Evolutionary conservation across 2,113 vertebrate genomes (phyloP).

Genomic region (Rhombomys opimus): DNA sequence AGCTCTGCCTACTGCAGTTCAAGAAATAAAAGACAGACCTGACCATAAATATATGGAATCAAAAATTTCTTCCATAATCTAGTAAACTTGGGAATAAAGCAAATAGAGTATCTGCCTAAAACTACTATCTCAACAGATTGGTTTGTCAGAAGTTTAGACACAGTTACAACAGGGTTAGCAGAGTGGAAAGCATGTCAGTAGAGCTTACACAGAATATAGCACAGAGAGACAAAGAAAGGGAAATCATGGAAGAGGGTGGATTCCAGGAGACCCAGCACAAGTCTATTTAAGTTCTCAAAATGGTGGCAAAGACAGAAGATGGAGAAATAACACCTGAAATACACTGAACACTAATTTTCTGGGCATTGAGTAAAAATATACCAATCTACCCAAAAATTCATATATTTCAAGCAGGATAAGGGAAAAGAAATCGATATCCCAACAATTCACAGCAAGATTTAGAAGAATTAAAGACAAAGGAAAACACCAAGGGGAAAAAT

Average conservation of each 20-base stretch:
- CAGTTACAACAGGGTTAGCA: not conserved
- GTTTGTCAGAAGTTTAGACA: constrained; percentile 26
- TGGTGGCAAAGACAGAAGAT: not conserved
- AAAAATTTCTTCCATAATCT: not conserved
- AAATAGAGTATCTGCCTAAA: constrained; percentile 32
- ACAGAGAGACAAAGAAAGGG: not conserved
- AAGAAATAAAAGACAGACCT: constrained; percentile 17
- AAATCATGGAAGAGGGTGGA: not conserved
- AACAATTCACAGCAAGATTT: not conserved
- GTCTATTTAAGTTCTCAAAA: constrained; percentile 13
- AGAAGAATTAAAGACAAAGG: constrained; percentile 44
- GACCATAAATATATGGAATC: not conserved
- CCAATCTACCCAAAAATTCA: not conserved
- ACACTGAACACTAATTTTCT: not conserved
- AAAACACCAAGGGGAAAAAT: not conserved
- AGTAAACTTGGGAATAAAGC: not conserved
- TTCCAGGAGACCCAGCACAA: not conserved
- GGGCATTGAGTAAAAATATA: not conserved
- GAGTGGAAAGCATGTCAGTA: constrained; percentile 31
- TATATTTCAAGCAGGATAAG: constrained; percentile 15
- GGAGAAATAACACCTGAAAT: not conserved
- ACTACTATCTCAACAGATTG: constrained; percentile 5
- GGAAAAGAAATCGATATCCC: constrained; percentile 35
- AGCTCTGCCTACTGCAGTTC: not conserved
- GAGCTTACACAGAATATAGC: not conserved